Evolutionary conservation across 2,113 vertebrate species (phyloP).

Genomic region (Salminus brasiliensis): DNA sequence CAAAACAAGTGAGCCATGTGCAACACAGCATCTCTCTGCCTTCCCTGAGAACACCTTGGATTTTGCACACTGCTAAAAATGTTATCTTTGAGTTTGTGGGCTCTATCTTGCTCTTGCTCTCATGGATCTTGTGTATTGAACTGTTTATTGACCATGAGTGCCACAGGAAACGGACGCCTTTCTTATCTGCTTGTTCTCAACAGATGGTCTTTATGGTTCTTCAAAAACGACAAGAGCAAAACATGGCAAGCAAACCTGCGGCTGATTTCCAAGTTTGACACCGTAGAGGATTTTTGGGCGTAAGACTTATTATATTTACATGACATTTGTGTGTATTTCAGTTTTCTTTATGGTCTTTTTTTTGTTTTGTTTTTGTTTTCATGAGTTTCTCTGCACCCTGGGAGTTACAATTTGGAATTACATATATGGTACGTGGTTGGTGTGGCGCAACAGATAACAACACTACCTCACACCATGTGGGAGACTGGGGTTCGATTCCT

Average conservation of each 20-base stretch:
- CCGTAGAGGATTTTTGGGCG: conserved; percentile 99
- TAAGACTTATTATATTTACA: conserved; percentile 72
- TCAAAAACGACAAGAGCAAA: conserved; percentile 99
- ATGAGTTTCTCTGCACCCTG: neutral
- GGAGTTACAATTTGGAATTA: too few relatives aligned
- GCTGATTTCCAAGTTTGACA: conserved; percentile 98
- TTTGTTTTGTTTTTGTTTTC: too few relatives aligned
- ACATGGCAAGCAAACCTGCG: conserved; percentile 99
- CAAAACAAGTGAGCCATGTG: conserved; percentile 86
- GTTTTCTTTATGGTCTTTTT: too few relatives aligned
- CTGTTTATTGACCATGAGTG: neutral
- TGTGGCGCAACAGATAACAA: too few relatives aligned
- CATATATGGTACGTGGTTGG: too few relatives aligned
- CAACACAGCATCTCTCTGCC: conserved; percentile 4
- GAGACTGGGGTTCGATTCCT: too few relatives aligned
- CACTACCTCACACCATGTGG: too few relatives aligned
- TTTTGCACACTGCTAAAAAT: neutral
- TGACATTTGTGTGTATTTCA: neutral
- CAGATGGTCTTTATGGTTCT: conserved; percentile 99
- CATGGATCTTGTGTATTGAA: neutral
- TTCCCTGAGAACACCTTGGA: neutral
- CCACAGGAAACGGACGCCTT: neutral
- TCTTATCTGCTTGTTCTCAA: conserved; percentile 47
- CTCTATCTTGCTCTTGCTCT: neutral
- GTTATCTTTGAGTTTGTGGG: too few relatives aligned